These are phyloP conservation scores for Eriosoma lanigerum DNA, from an alignment of 1,140 invertebrate genomes.

Conservation along the genomic window DNA sequence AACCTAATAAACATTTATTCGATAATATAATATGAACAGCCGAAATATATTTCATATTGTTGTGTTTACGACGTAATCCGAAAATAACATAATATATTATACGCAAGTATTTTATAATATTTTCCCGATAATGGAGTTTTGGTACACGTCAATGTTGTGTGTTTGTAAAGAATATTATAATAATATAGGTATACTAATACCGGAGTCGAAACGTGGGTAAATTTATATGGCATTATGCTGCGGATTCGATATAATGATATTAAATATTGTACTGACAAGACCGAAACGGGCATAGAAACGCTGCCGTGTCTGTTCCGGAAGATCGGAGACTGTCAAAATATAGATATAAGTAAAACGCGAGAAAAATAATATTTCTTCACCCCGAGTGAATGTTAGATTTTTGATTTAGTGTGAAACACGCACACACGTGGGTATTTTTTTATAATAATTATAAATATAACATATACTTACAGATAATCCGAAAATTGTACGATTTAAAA, in stretches of 20 bases:
- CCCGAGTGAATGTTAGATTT: background rate
- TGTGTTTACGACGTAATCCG: background rate
- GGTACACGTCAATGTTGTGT: background rate
- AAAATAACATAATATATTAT: constrained; percentile 1
- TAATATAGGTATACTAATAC: background rate
- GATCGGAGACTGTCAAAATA: constrained; percentile 2
- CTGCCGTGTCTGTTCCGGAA: constrained; percentile 16
- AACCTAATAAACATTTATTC: constrained; percentile 4
- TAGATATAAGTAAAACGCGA: no score
- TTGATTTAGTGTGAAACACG: no score
- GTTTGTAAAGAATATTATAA: background rate
- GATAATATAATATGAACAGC: background rate
- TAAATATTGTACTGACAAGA: background rate
- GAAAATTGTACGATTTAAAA: no score
- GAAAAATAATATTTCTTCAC: background rate
- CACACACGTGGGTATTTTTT: no score
- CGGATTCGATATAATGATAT: no score
- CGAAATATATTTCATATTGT: background rate
- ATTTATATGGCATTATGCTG: no score
- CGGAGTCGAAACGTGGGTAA: no score
- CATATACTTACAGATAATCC: no score
- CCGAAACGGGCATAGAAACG: background rate
- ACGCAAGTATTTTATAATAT: no score
- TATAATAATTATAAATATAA: no score
- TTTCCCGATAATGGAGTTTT: no score